Base-by-base conservation (phyloP, 2,797 vertebrate genomes). In the Melanotaenia nigrans region DNA sequence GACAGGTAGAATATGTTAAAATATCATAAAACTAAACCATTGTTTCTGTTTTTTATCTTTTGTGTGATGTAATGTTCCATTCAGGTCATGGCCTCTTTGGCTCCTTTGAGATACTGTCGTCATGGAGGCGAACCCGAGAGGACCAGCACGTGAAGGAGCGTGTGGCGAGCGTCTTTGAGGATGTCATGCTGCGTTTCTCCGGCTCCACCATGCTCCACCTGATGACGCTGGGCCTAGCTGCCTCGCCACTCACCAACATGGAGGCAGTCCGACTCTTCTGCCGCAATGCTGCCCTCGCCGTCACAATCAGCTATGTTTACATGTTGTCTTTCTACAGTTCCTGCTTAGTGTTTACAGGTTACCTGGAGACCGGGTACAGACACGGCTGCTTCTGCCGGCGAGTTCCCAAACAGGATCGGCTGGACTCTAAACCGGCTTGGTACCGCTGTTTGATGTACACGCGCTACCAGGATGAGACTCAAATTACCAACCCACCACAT, bases 241-340 rank as follows among this genome's bases (percentile, higher is more conserved):
- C 98, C 89, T 99, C 97, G 75, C 98, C 98, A n/a, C 97, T 99
- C 93, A 99, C 98, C 83, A 99, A 99, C 95, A 98, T 99, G 92
- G 98, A 99, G 94, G 98, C 96, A 11, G 96, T 99, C 83, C 96
- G 97, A 57, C 96, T 99, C 89, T 99, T 99, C 95, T 99, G 98
- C 94, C 96, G 95, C 87, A 97, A 96, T 69, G 97, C 96, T 77
- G 96, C 97, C 85, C 93, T 99, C 80, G 95, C 96, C 61, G 95
- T 99, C 85, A 90, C 97, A 89, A 96, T 99, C 91, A 96, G 97
- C 95, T 99, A 99, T 91, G 94, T 99, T 93, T 99, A 99, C 93
- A 95, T 97, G 93, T 92, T 99, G 86, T 98, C 96, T 80, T 99
- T 99, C 94, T 99, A 98, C 90, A 96, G 97, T 84, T 98, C 98